Conservation (phyloP, 2,888 invertebrate species). For the Chrysomela aeneicollis region DNA sequence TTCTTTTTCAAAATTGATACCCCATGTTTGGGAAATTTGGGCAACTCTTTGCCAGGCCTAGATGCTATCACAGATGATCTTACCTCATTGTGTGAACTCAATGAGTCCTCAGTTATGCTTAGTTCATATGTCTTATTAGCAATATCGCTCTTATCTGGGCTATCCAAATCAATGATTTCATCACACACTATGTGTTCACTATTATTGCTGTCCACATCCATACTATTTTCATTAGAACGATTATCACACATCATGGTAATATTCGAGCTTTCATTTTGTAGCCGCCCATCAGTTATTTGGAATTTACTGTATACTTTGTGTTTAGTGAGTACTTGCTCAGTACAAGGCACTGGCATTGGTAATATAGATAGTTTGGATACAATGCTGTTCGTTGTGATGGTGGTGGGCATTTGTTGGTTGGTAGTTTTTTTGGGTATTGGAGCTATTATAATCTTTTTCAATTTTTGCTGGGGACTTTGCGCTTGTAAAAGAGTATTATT, state of each 20-base stretch:
- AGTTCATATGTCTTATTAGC: conserved; percentile 56
- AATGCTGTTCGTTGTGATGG: conserved; percentile 66
- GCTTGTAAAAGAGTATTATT: conserved; percentile 50
- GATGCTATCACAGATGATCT: conserved; percentile 48
- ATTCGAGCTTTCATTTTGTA: conserved; percentile 39
- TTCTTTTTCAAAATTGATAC: conserved; percentile 60
- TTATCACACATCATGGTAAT: conserved; percentile 68
- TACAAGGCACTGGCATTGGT: conserved; percentile 52
- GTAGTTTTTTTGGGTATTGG: conserved; percentile 69
- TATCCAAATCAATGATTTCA: conserved; percentile 63
- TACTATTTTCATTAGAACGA: conserved; percentile 38
- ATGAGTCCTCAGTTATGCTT: conserved; percentile 58
- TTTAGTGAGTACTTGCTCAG: conserved; percentile 51
- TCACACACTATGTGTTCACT: conserved; percentile 59
- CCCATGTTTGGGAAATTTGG: conserved; percentile 61
- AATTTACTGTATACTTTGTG: conserved; percentile 70
- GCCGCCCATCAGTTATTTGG: conserved; percentile 67
- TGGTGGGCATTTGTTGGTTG: conserved; percentile 66
- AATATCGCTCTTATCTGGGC: conserved; percentile 45
- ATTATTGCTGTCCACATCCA: conserved; percentile 52
- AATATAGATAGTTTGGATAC: conserved; percentile 58
- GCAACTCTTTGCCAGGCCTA: conserved; percentile 45
- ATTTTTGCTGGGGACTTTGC: conserved; percentile 48
- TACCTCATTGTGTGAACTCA: conserved; percentile 61
- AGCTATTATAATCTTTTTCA: conserved; percentile 66